These are phyloP conservation scores for Heliconius hewitsoni DNA, from an alignment of 1,140 invertebrate species.

Conservation along the genomic window DNA sequence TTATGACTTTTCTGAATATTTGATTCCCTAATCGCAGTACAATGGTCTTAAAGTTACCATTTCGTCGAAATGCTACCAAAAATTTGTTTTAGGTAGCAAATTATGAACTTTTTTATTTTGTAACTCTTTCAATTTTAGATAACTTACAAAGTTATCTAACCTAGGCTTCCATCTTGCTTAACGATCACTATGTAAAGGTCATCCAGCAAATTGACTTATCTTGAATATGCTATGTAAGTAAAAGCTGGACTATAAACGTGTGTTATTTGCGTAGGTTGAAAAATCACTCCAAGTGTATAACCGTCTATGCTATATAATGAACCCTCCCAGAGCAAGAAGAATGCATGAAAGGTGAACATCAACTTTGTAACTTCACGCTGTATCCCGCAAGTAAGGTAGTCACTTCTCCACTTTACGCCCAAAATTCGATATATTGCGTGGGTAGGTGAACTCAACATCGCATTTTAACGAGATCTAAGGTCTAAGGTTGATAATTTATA, in stretches of 20 bases:
- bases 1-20: slow-evolving; percentile 15
- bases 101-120: background rate
- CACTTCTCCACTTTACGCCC: too few relatives aligned
- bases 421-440: too few relatives aligned
- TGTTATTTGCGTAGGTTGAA: background rate
- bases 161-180: background rate
- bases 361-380: too few relatives aligned
- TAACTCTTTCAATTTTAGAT: background rate
- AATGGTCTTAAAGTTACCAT: background rate
- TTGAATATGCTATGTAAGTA: background rate
- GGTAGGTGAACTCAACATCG: too few relatives aligned
- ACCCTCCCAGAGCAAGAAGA: background rate
- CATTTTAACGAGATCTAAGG: too few relatives aligned
- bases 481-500: too few relatives aligned
- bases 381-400: too few relatives aligned
- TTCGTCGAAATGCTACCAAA: background rate
- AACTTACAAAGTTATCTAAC: background rate
- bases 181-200: background rate
- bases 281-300: background rate
- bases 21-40: background rate
- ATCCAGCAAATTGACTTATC: background rate
- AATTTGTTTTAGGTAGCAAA: background rate
- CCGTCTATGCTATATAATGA: background rate
- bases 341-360: too few relatives aligned
- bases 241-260: background rate